Base-by-base conservation (phyloP, 2,113 vertebrate genomes). In the Clarias batrachus region DNA sequence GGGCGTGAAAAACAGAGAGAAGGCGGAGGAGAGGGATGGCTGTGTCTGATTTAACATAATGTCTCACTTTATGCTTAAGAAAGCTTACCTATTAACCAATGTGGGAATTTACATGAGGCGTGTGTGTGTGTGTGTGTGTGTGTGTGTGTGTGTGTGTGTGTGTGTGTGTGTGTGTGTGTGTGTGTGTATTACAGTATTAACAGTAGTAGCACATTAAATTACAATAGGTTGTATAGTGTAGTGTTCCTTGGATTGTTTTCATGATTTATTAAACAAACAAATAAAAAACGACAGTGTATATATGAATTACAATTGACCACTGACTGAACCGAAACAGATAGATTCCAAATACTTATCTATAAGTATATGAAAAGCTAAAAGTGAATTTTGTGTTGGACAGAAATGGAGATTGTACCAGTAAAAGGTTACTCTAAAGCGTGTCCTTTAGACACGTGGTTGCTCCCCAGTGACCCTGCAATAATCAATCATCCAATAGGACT, bases 41-140 rank as follows among this genome's bases (percentile, higher is more conserved):
- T 96, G 95, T 96, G 96, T 95, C 96, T 96, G 91, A 91, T 91
- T 93, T 82, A 93, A 93, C 92, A 92, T 89, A 90, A 95, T 87
- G 94, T 95, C 93, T 96, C 92, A 91, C 93, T 96, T 93, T 90
- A 86, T 90, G 92, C 94, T 87, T 86, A 92, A 91, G 91, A 94
- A 90, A 93, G 91, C 92, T 91, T 88, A 37, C 91, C 30, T 60
- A 92, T 86, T 92, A 93, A 95, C 95, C 94, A 86, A 92, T 95
- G 91, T 92, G 91, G 88, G 92, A 94, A 92, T 94, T 92, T 93
- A 93, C 93, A 93, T 93, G 90, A 91, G 89, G 83, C 77, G 91
- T 89, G 87, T 89, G 91, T 89, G 87, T 82, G 59, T 57, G 88
- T 86, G 89, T 91, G 91, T 89, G 90, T 83, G 84, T 87, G 85